Evolutionary conservation across 2,888 invertebrate species (phyloP).

Genomic region (Hemicrepidius hirtus): DNA sequence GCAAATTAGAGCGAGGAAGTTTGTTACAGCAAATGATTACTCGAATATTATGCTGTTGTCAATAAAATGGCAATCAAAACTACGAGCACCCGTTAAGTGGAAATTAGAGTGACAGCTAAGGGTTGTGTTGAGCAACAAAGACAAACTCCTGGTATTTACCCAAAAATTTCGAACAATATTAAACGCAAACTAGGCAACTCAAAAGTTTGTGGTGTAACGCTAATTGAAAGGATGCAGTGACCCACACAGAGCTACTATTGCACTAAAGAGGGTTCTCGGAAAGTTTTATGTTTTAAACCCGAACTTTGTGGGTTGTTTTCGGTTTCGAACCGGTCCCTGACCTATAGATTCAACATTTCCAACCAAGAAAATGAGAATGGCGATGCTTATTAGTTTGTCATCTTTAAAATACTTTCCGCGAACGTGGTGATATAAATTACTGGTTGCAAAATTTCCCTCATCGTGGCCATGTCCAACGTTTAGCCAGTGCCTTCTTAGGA

Average conservation of each 20-base stretch:
- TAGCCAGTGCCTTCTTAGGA: too few species aligned
- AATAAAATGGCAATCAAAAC: constrained; percentile 28
- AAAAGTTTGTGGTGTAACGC: constrained; percentile 2
- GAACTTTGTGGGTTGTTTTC: constrained; percentile 18
- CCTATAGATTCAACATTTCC: constrained; percentile 9
- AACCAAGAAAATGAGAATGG: not conserved
- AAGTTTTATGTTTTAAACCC: constrained; percentile 11
- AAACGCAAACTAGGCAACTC: not conserved
- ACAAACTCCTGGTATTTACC: constrained; percentile 2
- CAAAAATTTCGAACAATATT: not conserved
- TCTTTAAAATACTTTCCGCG: not conserved
- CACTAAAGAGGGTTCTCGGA: not conserved
- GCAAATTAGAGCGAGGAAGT: constrained; percentile 14
- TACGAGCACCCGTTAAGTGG: not conserved
- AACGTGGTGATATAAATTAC: not conserved
- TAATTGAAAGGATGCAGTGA: constrained; percentile 6
- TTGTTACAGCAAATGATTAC: constrained; percentile 12
- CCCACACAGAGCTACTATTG: constrained; percentile 1
- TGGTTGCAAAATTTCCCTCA: too few species aligned
- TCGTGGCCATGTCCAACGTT: too few species aligned
- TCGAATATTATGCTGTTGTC: constrained; percentile 14
- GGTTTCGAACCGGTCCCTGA: constrained; percentile 20
- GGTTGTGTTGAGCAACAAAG: constrained; percentile 1
- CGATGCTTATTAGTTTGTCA: constrained; percentile 1
- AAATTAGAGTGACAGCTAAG: not conserved